These are phyloP conservation scores for Agriopis aurantiaria DNA, from an alignment of 2,888 invertebrate species.

Conservation along the genomic window DNA sequence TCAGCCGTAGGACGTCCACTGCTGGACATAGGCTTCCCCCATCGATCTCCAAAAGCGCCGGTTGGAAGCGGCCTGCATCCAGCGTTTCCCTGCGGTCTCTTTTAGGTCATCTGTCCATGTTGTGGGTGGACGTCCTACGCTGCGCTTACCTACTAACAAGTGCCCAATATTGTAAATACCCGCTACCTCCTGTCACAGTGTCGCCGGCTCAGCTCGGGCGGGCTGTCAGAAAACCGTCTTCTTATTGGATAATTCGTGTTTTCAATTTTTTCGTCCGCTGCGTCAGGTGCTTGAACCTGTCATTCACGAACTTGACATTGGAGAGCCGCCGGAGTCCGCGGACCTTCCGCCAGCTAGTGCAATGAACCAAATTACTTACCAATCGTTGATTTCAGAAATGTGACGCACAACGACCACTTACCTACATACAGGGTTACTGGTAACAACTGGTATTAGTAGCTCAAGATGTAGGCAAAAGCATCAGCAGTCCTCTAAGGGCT, in stretches of 20 bases:
- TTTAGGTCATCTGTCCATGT: too few species aligned
- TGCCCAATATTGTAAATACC: background rate
- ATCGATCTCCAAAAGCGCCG: too few species aligned
- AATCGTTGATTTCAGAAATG: background rate
- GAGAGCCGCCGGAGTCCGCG: constrained; percentile 47
- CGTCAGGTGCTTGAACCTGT: constrained; percentile 82
- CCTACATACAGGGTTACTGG: too few species aligned
- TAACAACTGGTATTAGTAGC: too few species aligned
- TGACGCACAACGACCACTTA: too few species aligned
- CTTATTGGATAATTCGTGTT: constrained; percentile 85
- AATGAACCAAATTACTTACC: constrained; percentile 59
- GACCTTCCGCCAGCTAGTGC: constrained; percentile 60
- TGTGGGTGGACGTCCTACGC: too few species aligned
- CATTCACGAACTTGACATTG: constrained; percentile 80
- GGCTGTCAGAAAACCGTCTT: constrained; percentile 68
- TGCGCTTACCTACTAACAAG: background rate
- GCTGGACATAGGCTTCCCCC: too few species aligned
- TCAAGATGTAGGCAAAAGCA: too few species aligned
- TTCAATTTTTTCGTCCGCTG: constrained; percentile 69
- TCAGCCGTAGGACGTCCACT: too few species aligned
- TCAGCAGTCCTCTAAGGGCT: too few species aligned
- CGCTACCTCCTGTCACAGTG: constrained; percentile 17
- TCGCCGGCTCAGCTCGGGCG: constrained; percentile 21
- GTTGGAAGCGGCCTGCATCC: too few species aligned
- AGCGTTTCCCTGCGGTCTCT: too few species aligned